Evolutionary conservation across 2,797 vertebrate species (phyloP), one percentile per base, ranked within the genome.

Genomic region (Enteromius treurensis): DNA sequence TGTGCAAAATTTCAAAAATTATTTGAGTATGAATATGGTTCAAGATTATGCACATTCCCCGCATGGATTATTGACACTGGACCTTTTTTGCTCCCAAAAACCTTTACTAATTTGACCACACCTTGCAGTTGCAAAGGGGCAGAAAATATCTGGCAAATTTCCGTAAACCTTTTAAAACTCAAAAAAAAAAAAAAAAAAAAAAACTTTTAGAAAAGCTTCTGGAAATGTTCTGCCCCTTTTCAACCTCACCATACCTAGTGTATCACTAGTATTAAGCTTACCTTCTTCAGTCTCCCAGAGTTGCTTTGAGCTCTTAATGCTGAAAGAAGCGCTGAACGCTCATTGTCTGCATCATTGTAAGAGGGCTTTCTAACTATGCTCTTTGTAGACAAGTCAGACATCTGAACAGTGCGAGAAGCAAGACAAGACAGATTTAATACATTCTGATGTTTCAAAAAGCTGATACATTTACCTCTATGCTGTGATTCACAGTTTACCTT

Each of bases 241-340:
- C 13, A 29, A 62, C 60, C 60, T 14, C 15, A 62, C 60, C 26
- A 29, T 26, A 62, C 6, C 32, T 37, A 15, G 37, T 23, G 21
- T 40, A 6, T 23, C 21, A 75, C n/a, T 65, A 13, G 4, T 17
- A 26, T 73, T 81, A 34, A 58, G 1, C 90, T 93, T 92, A 97
- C 98, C 96, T 97, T 97, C 87, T 88, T 96, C 65, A 99, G 95
- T 87, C 91, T 91, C 77, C 91, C 89, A 42, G 86, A 86, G 60
- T 89, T 96, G 70, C 90, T 95, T 85, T 96, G 93, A 32, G 94
- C 95, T 89, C 96, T 94, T 85, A 99, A 97, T 86, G 97, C 97
- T 0, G 96, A 94, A 79, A 99, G 90, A 4, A 99, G 95, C 55
- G 96, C 96, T 49, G 95, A 95, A 49, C 90, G 94, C 88, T 96